These are phyloP conservation scores for Acanthosepion pharaonis DNA, from an alignment of 2,888 invertebrate genomes.

Conservation along the genomic window DNA sequence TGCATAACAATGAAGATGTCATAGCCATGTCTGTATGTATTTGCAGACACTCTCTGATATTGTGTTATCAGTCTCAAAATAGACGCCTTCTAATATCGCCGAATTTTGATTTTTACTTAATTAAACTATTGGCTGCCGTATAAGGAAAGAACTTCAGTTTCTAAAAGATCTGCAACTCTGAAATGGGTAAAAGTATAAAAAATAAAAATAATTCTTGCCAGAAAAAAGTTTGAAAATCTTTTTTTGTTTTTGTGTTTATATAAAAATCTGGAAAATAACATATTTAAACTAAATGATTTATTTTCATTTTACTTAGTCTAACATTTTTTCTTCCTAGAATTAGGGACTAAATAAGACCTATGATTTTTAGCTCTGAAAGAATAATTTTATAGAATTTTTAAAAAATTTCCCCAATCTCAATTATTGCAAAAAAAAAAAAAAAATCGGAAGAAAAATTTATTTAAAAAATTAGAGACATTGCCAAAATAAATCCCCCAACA, in stretches of 20 bases:
- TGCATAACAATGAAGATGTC: too few species aligned
- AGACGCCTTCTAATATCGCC: not conserved
- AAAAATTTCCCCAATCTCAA: not conserved
- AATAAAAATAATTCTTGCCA: not conserved
- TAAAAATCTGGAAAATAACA: not conserved
- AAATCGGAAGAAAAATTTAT: not conserved
- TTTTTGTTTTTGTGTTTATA: not conserved
- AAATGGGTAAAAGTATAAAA: too few species aligned
- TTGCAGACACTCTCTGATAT: not conserved
- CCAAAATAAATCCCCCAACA: not conserved
- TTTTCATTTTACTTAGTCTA: too few species aligned
- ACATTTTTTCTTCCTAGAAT: too few species aligned
- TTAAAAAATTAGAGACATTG: not conserved
- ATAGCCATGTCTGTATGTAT: too few species aligned
- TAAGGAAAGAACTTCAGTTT: not conserved
- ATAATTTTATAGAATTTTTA: not conserved
- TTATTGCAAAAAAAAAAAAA: not conserved
- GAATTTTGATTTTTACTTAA: not conserved
- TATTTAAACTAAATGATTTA: too few species aligned
- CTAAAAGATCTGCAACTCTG: not conserved
- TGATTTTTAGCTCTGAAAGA: not conserved
- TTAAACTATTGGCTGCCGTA: not conserved
- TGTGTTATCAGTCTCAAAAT: not conserved
- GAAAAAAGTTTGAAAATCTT: not conserved
- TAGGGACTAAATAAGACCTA: too few species aligned